Evolutionary conservation across 2,113 vertebrate genomes (phyloP).

Genomic region (Microtus ochrogaster): DNA sequence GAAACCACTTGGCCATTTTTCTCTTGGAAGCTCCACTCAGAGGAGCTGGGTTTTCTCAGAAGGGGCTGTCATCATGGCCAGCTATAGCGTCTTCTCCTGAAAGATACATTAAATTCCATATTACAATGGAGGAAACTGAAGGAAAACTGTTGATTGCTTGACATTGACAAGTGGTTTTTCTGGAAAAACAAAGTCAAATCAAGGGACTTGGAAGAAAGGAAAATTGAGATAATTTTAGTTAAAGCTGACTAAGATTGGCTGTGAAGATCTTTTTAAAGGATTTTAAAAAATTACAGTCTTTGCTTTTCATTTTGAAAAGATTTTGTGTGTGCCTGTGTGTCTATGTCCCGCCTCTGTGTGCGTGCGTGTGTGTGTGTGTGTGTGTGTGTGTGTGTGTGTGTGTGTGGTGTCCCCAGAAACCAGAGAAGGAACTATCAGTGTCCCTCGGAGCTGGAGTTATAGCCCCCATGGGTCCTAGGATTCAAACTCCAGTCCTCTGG

Average conservation of each 20-base stretch:
- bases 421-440: neutral
- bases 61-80: conserved; percentile 32
- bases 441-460: neutral
- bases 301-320: neutral
- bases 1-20: conserved; percentile 6
- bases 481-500: neutral
- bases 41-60: conserved; percentile 54
- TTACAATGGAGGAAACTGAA: neutral
- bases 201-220: conserved; percentile 18
- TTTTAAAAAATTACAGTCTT: neutral
- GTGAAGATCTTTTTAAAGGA: neutral
- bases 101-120: conserved; percentile 59
- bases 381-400: neutral
- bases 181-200: conserved; percentile 54
- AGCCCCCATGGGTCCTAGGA: neutral
- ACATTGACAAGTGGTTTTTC: conserved; percentile 11
- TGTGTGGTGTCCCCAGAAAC: neutral
- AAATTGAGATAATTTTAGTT: conserved; percentile 61
- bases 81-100: conserved; percentile 14
- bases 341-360: neutral
- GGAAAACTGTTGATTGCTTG: neutral
- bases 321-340: neutral
- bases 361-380: neutral
- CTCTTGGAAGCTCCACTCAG: neutral
- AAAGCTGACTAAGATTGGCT: neutral